phyloP scores from a whole-genome alignment of 2,888 invertebrate genomes.

The Notocelia uddmanniana region DNA sequence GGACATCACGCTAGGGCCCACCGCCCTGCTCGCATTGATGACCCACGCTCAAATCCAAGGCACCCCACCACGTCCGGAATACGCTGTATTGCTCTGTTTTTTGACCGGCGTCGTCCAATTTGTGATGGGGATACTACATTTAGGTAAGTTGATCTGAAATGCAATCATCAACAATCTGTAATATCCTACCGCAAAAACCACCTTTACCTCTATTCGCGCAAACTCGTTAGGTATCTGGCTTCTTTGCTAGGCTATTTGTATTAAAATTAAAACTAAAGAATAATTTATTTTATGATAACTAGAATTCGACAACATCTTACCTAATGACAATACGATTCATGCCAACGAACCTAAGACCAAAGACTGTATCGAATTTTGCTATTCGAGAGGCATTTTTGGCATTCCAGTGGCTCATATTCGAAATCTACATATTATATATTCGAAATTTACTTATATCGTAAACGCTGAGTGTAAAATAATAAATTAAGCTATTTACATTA shows the following conservation, averaged over 20 bases:
- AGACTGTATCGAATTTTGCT: background rate
- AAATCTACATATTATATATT: no score
- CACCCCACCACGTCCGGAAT: slow-evolving; percentile 89
- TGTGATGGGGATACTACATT: slow-evolving; percentile 92
- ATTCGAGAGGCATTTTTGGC: background rate
- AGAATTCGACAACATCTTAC: background rate
- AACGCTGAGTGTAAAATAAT: no score
- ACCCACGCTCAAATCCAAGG: slow-evolving; percentile 92
- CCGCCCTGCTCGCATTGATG: slow-evolving; percentile 97
- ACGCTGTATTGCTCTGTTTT: slow-evolving; percentile 93
- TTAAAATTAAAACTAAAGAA: background rate
- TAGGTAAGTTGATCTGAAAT: slow-evolving; percentile 87
- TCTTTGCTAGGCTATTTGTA: background rate
- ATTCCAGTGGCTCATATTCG: background rate
- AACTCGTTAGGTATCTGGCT: background rate
- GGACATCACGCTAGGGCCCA: slow-evolving; percentile 95
- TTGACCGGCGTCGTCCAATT: slow-evolving; percentile 93
- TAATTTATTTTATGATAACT: no score
- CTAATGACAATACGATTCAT: no score
- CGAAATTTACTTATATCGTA: no score
- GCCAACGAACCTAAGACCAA: no score
- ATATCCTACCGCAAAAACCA: no score
- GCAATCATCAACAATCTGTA: no score
- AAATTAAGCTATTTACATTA: no score
- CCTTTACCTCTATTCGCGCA: no score